Percentiles rank a stretch among this genome's conserved stretches.
These are phyloP conservation scores for Pinctada fucata DNA, from an alignment of 2,888 invertebrate genomes.

Conservation along the genomic window DNA sequence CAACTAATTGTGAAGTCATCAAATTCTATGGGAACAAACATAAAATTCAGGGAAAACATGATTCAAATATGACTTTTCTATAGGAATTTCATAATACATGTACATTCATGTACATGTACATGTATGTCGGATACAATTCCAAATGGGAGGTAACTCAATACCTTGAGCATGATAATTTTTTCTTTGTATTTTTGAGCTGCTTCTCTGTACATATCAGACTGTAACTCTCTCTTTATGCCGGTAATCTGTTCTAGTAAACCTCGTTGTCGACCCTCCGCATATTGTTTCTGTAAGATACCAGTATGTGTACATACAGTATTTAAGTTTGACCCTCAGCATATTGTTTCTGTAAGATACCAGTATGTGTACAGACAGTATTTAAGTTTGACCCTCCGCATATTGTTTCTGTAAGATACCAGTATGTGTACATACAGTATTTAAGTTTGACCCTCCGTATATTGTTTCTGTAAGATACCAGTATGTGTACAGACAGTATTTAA, in stretches of 20 bases:
- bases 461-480: constrained; percentile 53
- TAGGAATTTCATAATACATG: too few relatives aligned
- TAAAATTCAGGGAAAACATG: too few relatives aligned
- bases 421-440: too few relatives aligned
- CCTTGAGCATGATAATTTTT: constrained; percentile 81
- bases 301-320: too few relatives aligned
- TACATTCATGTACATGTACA: too few relatives aligned
- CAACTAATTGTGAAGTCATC: too few relatives aligned
- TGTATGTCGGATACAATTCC: too few relatives aligned
- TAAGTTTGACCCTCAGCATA: constrained; percentile 58
- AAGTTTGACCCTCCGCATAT: constrained; percentile 58
- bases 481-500: too few relatives aligned
- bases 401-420: constrained; percentile 55
- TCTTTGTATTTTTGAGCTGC: constrained; percentile 84
- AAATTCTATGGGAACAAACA: too few relatives aligned
- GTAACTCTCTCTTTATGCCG: constrained; percentile 82
- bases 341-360: constrained; percentile 55
- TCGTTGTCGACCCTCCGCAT: constrained; percentile 66
- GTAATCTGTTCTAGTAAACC: constrained; percentile 75
- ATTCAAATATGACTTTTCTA: too few relatives aligned
- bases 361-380: too few relatives aligned
- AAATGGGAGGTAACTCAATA: constrained; percentile 30
- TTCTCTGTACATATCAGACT: constrained; percentile 83
- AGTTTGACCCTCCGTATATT: constrained; percentile 60
- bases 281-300: constrained; percentile 56